These are phyloP conservation scores for Agrotis puta DNA, from an alignment of 2,888 invertebrate species.

Conservation along the genomic window DNA sequence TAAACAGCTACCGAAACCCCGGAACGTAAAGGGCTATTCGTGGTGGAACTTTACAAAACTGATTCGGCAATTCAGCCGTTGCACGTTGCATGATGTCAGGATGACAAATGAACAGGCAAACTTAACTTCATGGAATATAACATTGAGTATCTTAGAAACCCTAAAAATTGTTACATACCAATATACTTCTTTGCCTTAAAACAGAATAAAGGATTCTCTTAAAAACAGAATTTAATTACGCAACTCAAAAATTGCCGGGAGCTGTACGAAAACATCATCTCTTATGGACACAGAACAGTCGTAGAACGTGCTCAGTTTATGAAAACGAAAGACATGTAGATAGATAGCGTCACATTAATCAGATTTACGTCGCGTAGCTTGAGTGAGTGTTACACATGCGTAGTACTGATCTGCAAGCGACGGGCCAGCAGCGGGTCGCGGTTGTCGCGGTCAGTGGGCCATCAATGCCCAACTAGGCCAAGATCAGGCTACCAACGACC, in stretches of 20 bases:
- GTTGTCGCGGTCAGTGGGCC: constrained; percentile 12
- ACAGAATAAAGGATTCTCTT: no score
- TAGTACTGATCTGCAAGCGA: constrained; percentile 1
- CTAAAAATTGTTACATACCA: not conserved
- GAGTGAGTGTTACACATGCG: constrained; percentile 15
- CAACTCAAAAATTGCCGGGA: not conserved
- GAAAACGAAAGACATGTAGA: constrained; percentile 7
- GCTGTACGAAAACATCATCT: not conserved
- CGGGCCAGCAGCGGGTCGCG: not conserved
- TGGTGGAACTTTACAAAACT: not conserved
- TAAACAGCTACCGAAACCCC: no score
- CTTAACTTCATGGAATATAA: not conserved
- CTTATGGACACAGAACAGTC: not conserved
- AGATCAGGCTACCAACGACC: constrained; percentile 13
- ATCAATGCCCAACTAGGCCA: constrained; percentile 9
- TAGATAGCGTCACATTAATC: not conserved
- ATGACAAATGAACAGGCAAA: not conserved
- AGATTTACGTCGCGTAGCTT: constrained; percentile 31
- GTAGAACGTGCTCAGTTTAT: constrained; percentile 22
- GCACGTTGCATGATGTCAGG: not conserved
- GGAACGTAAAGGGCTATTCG: no score
- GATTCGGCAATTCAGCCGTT: not conserved
- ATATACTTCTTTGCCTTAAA: no score
- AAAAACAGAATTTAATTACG: no score
- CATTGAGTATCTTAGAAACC: not conserved